phyloP scores from a whole-genome alignment of 2,113 vertebrate genomes.

The Plecotus auritus region DNA sequence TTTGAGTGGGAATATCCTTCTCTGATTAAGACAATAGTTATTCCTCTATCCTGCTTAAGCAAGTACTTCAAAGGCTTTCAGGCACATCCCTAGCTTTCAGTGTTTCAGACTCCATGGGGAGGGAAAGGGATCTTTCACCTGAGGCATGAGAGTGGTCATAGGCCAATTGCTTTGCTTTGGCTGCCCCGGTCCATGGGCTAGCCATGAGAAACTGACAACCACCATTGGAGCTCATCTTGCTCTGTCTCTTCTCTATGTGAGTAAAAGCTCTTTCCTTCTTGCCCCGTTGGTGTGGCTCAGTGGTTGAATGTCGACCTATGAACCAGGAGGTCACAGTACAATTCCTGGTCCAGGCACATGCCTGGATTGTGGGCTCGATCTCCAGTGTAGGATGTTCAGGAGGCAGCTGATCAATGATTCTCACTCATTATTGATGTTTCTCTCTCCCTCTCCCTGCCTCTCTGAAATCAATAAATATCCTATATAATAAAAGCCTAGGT shows the following conservation, averaged over 20 bases:
- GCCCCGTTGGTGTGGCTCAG: too few species aligned
- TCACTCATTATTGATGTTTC: too few species aligned
- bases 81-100: background rate
- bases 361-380: too few species aligned
- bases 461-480: too few species aligned
- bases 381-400: too few species aligned
- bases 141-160: background rate
- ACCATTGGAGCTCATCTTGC: background rate
- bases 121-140: background rate
- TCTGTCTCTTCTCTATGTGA: background rate
- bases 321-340: too few species aligned
- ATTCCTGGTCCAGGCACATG: too few species aligned
- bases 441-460: too few species aligned
- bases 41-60: background rate
- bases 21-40: background rate
- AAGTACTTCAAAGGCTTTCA: background rate
- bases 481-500: too few species aligned
- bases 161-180: background rate
- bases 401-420: too few species aligned
- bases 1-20: background rate
- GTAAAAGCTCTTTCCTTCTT: background rate
- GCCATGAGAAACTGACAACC: background rate
- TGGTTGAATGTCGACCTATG: too few species aligned
- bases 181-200: fast-evolving
- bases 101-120: background rate